Base-by-base conservation (phyloP, 1,140 invertebrate genomes). In the Acyrthosiphon pisum region DNA sequence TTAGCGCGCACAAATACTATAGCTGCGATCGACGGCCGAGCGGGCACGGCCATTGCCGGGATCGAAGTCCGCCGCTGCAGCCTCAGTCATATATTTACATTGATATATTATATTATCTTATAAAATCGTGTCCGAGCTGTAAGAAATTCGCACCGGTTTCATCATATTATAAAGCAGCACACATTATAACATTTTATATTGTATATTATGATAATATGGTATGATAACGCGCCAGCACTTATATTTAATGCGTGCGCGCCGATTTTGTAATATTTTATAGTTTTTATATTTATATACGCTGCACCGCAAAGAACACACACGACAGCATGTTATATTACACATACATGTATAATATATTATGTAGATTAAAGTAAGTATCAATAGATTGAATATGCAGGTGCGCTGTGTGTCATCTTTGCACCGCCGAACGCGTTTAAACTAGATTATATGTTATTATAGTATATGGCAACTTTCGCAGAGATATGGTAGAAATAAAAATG, bases 31-130 rank as follows among this genome's bases (percentile, higher is more conserved):
- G 30, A 35, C 41, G 44, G 44, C 26, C 11, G 84, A 44, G 37
- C 37, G 86, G 44, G 41, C 83, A n/a, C 26, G 44, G 84, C 18
- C 84, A 26, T 86, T 86, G 84, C 44, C 48, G 87, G 48, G 48
- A 88, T 53, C 48, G 48, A 53, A 89, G 22, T 89, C 87, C 30
- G 3, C 26, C 26, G 30, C 60, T 30, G 26, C 26, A 22, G 60
- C 60, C 30, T 4, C 60, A 20, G 14, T 76, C 18, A 76, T 68
- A 30, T 68, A 68, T 89, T 89, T 89, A 76, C 60, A 76, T 89
- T 35, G 30, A n/a, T 87, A n/a, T 87, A 41, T 56, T 87, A 41
- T 56, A 88, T 23, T 35, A 88, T 89, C 9, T 89, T 56, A 89
- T 89, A 56, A 14, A 11, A 90, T 60, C 88, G 88, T 60, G 37